Evolutionary conservation across 2,113 vertebrate species (phyloP).

Genomic region (Gallinago media): DNA sequence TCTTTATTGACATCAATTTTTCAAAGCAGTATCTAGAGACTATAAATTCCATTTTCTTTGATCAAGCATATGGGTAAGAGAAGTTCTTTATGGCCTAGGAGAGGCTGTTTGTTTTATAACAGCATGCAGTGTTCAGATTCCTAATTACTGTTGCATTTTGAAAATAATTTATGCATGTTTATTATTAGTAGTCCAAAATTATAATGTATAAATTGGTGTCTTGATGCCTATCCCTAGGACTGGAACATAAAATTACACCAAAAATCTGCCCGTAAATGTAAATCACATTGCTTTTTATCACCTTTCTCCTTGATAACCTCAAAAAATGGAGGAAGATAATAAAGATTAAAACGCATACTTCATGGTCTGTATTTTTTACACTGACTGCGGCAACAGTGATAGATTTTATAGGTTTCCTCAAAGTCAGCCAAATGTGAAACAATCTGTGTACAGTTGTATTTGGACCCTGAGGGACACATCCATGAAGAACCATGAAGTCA

Average conservation of each 20-base stretch:
- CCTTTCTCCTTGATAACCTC: neutral
- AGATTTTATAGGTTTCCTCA: constrained; percentile 14
- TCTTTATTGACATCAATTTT: neutral
- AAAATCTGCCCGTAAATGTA: neutral
- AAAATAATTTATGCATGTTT: neutral
- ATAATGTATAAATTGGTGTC: neutral
- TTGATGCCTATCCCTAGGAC: neutral
- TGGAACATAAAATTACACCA: neutral
- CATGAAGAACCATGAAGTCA: neutral
- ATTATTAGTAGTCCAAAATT: neutral
- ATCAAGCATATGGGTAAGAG: neutral
- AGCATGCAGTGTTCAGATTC: neutral
- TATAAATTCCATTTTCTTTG: constrained; percentile 8
- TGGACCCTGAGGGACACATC: neutral
- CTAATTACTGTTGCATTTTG: neutral
- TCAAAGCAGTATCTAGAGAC: neutral
- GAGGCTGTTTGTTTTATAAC: neutral
- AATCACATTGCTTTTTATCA: neutral
- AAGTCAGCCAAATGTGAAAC: constrained; percentile 23
- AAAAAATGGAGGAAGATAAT: neutral
- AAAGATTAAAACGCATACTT: neutral
- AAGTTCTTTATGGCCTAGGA: neutral
- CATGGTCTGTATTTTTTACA: neutral
- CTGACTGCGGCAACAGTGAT: neutral
- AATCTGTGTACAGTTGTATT: neutral